Evolutionary conservation across 2,888 invertebrate species (phyloP).

Genomic region (Mesorhabditis spiculigera): DNA sequence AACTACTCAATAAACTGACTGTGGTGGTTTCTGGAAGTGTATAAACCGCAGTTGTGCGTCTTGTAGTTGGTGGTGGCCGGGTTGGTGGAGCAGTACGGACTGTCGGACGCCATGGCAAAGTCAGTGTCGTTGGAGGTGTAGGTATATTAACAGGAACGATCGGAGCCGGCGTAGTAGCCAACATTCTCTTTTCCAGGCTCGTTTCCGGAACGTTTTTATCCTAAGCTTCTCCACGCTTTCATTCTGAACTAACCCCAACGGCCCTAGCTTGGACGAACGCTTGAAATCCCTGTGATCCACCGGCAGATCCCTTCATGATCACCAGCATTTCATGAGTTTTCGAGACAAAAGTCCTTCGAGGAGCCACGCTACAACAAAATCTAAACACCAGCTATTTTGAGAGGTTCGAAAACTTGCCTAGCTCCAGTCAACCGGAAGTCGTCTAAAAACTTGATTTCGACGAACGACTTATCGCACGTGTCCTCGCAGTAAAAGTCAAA

Average conservation of each 20-base stretch:
- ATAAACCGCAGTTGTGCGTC: too few relatives aligned
- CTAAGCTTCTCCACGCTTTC: too few relatives aligned
- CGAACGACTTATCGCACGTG: constrained; percentile 55
- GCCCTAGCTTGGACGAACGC: constrained; percentile 29
- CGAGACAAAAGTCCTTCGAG: constrained; percentile 40
- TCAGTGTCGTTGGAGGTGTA: too few relatives aligned
- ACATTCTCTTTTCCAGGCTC: constrained; percentile 12
- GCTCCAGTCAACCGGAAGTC: constrained; percentile 54
- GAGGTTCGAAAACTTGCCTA: constrained; percentile 16
- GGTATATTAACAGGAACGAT: too few relatives aligned
- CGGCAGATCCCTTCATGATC: constrained; percentile 42
- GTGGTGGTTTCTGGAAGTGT: too few relatives aligned
- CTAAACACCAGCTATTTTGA: constrained; percentile 17
- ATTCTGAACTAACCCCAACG: constrained; percentile 30
- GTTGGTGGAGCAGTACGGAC: too few relatives aligned
- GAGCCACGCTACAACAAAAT: constrained; percentile 50
- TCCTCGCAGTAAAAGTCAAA: constrained; percentile 55
- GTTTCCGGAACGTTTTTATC: neutral
- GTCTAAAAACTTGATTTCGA: constrained; percentile 52
- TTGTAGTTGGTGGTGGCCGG: too few relatives aligned
- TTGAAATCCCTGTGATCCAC: constrained; percentile 35
- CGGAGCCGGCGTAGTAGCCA: constrained; percentile 17
- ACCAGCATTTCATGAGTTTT: constrained; percentile 48
- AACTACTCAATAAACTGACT: too few relatives aligned
- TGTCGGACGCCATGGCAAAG: too few relatives aligned